Evolutionary conservation across 2,113 vertebrate genomes (phyloP).

Genomic region (Mohoua ochrocephala): DNA sequence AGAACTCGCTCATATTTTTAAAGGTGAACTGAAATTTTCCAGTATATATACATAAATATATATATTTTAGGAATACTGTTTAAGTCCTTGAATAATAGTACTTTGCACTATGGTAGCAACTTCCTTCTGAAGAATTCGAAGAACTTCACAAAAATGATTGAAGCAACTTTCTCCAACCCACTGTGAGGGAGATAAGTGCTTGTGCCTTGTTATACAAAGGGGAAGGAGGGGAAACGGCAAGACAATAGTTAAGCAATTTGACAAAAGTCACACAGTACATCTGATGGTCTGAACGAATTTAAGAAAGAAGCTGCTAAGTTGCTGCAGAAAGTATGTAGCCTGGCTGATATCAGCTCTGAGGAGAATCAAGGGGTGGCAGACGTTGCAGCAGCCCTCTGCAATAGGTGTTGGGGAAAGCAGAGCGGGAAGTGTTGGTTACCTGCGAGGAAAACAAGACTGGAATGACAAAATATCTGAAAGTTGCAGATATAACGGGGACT

Average conservation of each 20-base stretch:
- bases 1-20: neutral
- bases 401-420: neutral
- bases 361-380: neutral
- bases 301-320: neutral
- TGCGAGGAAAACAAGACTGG: neutral
- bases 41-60: neutral
- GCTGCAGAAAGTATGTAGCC: neutral
- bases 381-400: neutral
- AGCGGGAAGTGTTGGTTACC: neutral
- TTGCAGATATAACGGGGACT: neutral
- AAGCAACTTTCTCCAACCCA: neutral
- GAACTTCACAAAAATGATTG: neutral
- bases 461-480: conserved; percentile 23
- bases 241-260: neutral
- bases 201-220: neutral
- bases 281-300: neutral
- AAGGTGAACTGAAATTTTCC: neutral
- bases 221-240: neutral
- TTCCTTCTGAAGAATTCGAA: neutral
- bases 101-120: neutral
- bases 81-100: neutral
- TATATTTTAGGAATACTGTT: neutral
- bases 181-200: neutral
- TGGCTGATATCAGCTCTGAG: neutral
- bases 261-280: neutral